Base-by-base conservation (phyloP, 2,888 invertebrate genomes). In the Mythimna lalbum region DNA sequence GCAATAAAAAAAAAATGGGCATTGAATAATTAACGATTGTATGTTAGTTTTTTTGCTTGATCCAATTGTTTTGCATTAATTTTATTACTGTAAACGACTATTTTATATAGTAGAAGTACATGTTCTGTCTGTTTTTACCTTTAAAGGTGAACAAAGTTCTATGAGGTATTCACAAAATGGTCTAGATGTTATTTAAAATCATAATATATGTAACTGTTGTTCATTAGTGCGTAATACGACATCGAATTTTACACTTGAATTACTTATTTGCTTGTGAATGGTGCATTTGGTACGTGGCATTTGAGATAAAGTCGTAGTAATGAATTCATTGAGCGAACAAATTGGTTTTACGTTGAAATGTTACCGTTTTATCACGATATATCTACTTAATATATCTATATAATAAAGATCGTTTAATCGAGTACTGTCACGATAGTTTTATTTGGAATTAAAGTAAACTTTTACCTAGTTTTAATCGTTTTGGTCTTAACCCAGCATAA, bases 1-100 rank as follows among this genome's bases (percentile, higher is more conserved):
- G 50, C 17, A 67, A 69, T 59, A 59, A 81, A 79, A 84, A 80
- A 73, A 66, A 55, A 60, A 63, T 73, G 39, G 52, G 43, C 59
- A 78, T 70, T 68, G 74, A 76, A 75, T 79, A 79, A 69, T 80
- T 72, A 66, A 63, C 55, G 71, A 62, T 53, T 69, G 64, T 52
- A 43, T 59, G 70, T 53, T 49, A 17, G 60, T 43, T 72, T 77
- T n/a, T 80, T 81, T 76, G n/a, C 43, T 49, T 17, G 21, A 31
- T 61, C 36, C 67, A 69, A 64, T 72, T 72, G 47, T 67, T 73
- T 81, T 81, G 59, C 69, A 81, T 80, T 77, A 73, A 78, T 73
- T 81, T 81, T 73, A 80, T 73, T 78, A 73, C 64, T 53, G 3
- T 31, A 67, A 76, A 79, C 36, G 49, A 57, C 5, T 52, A 57